These are phyloP conservation scores for Apantesis nais DNA, from an alignment of 2,888 invertebrate genomes.

Conservation along the genomic window DNA sequence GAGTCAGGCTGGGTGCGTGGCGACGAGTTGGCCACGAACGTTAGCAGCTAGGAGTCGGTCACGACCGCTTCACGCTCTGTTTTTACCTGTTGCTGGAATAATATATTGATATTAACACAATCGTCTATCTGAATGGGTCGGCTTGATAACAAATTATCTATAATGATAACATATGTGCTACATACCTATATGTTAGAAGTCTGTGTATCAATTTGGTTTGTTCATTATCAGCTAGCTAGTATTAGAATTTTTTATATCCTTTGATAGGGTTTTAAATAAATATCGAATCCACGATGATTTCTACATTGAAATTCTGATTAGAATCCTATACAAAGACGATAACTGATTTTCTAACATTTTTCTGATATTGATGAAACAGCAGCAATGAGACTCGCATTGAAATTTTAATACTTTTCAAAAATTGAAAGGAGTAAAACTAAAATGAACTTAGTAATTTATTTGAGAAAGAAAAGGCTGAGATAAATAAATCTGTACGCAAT, in stretches of 20 bases:
- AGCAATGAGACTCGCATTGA: neutral
- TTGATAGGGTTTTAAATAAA: neutral
- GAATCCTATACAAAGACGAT: neutral
- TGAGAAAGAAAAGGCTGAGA: neutral
- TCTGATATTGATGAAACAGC: no score
- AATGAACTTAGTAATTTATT: no score
- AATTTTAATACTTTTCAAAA: neutral
- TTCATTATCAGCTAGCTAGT: neutral
- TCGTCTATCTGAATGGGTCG: neutral
- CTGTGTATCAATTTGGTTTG: neutral
- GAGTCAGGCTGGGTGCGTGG: constrained; percentile 42
- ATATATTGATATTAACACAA: neutral
- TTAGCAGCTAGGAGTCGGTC: constrained; percentile 78
- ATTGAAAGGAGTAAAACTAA: neutral
- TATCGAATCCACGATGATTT: neutral
- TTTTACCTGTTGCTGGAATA: constrained; percentile 85
- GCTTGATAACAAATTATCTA: neutral
- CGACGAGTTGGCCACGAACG: constrained; percentile 60
- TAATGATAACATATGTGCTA: neutral
- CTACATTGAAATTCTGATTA: neutral
- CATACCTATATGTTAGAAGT: neutral
- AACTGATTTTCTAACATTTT: neutral
- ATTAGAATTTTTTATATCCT: neutral
- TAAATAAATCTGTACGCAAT: neutral
- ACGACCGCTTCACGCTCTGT: constrained; percentile 88